Base-by-base conservation (phyloP, 2,113 vertebrate genomes). In the Taxidea taxus region DNA sequence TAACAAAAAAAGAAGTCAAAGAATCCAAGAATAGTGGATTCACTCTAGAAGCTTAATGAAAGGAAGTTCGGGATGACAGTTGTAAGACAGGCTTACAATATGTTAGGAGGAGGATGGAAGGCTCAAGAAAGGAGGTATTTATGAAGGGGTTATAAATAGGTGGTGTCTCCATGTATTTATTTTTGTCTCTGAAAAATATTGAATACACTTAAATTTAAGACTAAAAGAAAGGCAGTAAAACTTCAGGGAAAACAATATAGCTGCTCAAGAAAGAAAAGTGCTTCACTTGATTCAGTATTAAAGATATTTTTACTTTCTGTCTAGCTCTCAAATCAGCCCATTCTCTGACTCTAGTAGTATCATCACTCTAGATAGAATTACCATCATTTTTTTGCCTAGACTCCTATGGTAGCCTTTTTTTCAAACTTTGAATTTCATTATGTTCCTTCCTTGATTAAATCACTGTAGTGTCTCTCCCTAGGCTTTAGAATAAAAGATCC, bases 121-220 rank as follows among this genome's bases (percentile, higher is more conserved):
- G 3, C 44, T 90, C 18, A 58, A 70, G 37, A 21, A 90, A 84
- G 29, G 72, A 31, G 3, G 2, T 14, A 44, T 84, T 29, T 70
- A 10, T 60, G n/a, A 60, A 34, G 16, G 51, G 37, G 15, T 27
- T 72, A 75, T 58, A 42, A 96, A 25, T 56, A 2, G 42, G 16
- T 49, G 9, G 13, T 78, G 7, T 72, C 90, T 74, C 16, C 37
- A 27, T 83, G 1, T 89, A 83, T 84, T 97, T 84, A 62, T 74
- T 34, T 80, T 84, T 78, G 74, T 72, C 54, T 66, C 66, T 90
- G 37, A 90, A 97, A 87, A 97, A 87, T 90, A 82, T 7, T 84
- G 25, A 75, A 37, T 94, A 39, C 83, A 83, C 70, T 81, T 85
- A 87, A 49, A 72, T 47, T 64, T 80, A 78, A 90, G 34, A 74